phyloP scores from a whole-genome alignment of 2,888 invertebrate genomes.

The Heliconius ethilla region DNA sequence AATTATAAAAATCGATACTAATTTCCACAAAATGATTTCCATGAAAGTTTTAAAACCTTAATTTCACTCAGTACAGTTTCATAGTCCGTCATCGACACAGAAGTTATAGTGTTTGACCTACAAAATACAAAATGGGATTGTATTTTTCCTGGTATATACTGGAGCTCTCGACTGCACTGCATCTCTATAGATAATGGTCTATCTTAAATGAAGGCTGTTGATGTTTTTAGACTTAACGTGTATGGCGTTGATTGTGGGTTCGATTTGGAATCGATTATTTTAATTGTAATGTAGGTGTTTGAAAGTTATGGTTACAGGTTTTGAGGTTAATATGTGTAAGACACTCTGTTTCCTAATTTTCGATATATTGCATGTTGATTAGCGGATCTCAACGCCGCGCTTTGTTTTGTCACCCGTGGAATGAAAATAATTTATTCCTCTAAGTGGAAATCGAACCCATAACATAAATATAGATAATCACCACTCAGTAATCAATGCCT shows the following conservation, averaged over 20 bases:
- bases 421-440: not conserved
- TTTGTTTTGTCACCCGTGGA: no score
- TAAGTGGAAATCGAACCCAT: not conserved
- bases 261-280: not conserved
- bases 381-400: no score
- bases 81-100: slow-evolving; percentile 25
- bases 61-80: slow-evolving; percentile 13
- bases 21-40: not conserved
- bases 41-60: slow-evolving; percentile 13
- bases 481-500: no score
- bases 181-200: slow-evolving; percentile 16
- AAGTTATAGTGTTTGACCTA: slow-evolving; percentile 25
- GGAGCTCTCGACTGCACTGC: not conserved
- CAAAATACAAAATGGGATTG: slow-evolving; percentile 27
- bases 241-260: not conserved
- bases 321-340: no score
- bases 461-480: not conserved
- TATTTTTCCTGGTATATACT: slow-evolving; percentile 11
- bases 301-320: not conserved
- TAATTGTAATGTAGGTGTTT: not conserved
- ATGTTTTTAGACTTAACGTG: not conserved
- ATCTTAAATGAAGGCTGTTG: not conserved
- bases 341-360: not conserved
- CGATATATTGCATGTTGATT: no score
- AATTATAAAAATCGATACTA: slow-evolving; percentile 10